phyloP scores from a whole-genome alignment of 2,113 vertebrate species.

The Dipodomys ordii region DNA sequence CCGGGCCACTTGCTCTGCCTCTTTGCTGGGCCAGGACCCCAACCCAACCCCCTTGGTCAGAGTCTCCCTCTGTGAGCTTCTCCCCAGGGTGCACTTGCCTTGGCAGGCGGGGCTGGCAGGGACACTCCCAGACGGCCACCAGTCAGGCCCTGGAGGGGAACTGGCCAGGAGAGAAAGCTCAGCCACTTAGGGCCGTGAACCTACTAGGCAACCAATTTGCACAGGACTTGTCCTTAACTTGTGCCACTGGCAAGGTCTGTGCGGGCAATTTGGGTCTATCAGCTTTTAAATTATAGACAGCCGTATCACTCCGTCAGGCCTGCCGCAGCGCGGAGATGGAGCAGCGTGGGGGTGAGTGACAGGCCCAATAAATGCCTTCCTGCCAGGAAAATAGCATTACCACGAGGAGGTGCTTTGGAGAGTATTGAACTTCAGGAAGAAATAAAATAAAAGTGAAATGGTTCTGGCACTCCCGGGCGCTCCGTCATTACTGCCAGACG shows the following conservation, averaged over 20 bases:
- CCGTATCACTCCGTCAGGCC: background rate
- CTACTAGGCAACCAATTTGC: conserved; percentile 65
- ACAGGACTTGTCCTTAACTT: conserved; percentile 51
- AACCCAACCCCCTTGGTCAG: accelerated
- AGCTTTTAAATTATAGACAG: conserved; percentile 60
- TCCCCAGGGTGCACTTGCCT: accelerated
- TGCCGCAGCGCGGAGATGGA: background rate
- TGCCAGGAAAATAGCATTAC: conserved; percentile 74
- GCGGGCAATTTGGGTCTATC: conserved; percentile 29
- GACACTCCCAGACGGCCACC: accelerated
- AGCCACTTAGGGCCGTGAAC: conserved; percentile 38
- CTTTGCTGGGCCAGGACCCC: background rate
- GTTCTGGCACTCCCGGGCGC: background rate
- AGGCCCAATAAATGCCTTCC: conserved; percentile 68
- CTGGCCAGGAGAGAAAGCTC: conserved; percentile 4
- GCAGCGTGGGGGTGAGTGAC: conserved; percentile 42
- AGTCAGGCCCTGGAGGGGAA: background rate
- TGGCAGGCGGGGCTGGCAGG: background rate
- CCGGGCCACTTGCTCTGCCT: background rate
- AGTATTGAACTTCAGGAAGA: conserved; percentile 73
- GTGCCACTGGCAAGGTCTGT: conserved; percentile 66
- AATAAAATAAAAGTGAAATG: conserved; percentile 79
- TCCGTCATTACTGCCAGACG: background rate
- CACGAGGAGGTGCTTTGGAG: conserved; percentile 31
- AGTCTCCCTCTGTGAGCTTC: background rate